phyloP scores from a whole-genome alignment of 1,140 invertebrate species.

The Polyergus mexicanus region DNA sequence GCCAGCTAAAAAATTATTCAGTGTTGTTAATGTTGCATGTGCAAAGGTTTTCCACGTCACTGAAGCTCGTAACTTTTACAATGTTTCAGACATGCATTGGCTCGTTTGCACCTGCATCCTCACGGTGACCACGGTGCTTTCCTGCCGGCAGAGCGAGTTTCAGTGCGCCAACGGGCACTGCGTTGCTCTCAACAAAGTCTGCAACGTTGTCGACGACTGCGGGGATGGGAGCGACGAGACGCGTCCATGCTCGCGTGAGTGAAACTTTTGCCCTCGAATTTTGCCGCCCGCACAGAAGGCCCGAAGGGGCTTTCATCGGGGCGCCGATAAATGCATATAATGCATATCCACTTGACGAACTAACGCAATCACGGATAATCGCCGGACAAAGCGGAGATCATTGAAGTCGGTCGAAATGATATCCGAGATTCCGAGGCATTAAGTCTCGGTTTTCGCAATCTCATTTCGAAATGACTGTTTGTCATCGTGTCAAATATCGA shows the following conservation, averaged over 20 bases:
- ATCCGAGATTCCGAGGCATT: neutral
- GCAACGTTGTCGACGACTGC: slow-evolving; percentile 94
- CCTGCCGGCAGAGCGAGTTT: slow-evolving; percentile 93
- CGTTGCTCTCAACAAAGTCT: slow-evolving; percentile 93
- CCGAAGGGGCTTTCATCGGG: slow-evolving; percentile 14
- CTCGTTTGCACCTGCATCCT: slow-evolving; percentile 80
- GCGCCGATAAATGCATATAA: slow-evolving; percentile 49
- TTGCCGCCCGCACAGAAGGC: neutral
- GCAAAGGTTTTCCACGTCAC: neutral
- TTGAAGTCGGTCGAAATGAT: slow-evolving; percentile 5
- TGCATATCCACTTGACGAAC: slow-evolving; percentile 37
- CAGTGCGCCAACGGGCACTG: slow-evolving; percentile 93
- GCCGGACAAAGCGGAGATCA: neutral
- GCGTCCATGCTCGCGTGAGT: slow-evolving; percentile 95
- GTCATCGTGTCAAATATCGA: neutral
- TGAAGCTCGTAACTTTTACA: neutral
- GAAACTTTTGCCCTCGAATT: slow-evolving; percentile 50
- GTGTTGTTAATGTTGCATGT: too few relatives aligned
- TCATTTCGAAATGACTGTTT: slow-evolving; percentile 16
- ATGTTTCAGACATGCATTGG: slow-evolving; percentile 83
- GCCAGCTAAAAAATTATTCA: neutral
- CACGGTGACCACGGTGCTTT: slow-evolving; percentile 80
- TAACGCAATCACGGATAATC: neutral
- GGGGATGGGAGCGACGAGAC: slow-evolving; percentile 94
- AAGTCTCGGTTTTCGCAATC: slow-evolving; percentile 14